Evolutionary conservation across 2,888 invertebrate genomes (phyloP).

Genomic region (Leptopilina syphax): DNA sequence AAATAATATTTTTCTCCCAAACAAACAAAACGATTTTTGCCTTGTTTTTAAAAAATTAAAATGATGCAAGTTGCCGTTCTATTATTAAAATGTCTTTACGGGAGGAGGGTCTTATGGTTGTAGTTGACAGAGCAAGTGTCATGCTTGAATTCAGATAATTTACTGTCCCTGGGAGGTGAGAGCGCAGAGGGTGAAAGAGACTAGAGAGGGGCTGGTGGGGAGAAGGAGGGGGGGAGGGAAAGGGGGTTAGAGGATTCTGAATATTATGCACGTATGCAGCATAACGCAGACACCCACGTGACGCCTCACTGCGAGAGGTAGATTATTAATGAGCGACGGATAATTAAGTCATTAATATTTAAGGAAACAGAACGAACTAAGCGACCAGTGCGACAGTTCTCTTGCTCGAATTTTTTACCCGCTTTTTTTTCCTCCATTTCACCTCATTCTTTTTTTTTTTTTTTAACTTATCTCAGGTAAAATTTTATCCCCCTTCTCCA

Average conservation of each 20-base stretch:
- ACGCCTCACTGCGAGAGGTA: conserved; percentile 61
- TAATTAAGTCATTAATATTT: conserved; percentile 74
- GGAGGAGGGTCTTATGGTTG: not conserved
- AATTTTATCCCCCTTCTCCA: not conserved
- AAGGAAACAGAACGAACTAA: conserved; percentile 61
- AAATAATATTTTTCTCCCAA: not conserved
- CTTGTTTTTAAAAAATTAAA: not conserved
- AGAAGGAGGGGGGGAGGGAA: conserved; percentile 31
- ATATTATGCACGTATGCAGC: conserved; percentile 45
- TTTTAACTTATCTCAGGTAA: not conserved
- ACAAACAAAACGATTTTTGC: not conserved
- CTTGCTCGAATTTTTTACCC: conserved; percentile 57
- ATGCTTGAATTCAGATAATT: conserved; percentile 21
- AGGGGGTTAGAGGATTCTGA: conserved; percentile 37
- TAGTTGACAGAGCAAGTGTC: conserved; percentile 19
- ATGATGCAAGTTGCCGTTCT: not conserved
- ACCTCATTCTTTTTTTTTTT: conserved; percentile 19
- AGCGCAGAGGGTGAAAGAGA: conserved; percentile 44
- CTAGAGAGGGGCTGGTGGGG: conserved; percentile 22
- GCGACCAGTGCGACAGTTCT: conserved; percentile 50
- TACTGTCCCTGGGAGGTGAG: conserved; percentile 44
- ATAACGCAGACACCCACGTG: conserved; percentile 57
- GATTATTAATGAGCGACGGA: conserved; percentile 71
- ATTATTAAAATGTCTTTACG: not conserved
- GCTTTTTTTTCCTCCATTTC: not conserved